Evolutionary conservation across 2,888 invertebrate species (phyloP).

Genomic region (Drosophila helvetica): DNA sequence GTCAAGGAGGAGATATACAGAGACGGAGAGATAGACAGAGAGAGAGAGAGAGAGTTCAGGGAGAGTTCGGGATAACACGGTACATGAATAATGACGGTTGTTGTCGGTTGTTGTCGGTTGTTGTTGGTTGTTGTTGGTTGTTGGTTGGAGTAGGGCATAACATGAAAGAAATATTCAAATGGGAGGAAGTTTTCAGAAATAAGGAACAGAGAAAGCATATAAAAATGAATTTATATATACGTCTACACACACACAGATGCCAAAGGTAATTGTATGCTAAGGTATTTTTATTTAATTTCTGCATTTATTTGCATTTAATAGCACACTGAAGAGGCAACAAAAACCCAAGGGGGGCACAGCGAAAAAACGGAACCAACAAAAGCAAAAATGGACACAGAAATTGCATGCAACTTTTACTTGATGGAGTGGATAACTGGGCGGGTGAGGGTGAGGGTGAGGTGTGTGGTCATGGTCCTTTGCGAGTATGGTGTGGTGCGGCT

Average conservation of each 20-base stretch:
- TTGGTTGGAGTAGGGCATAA: conserved; percentile 49
- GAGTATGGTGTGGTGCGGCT: conserved; percentile 12
- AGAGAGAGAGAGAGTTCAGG: conserved; percentile 37
- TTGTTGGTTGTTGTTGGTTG: conserved; percentile 51
- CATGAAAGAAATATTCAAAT: conserved; percentile 70
- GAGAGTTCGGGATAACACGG: conserved; percentile 55
- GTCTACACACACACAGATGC: conserved; percentile 45
- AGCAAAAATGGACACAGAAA: conserved; percentile 50
- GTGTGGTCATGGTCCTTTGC: conserved; percentile 3
- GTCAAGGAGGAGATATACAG: conserved; percentile 34
- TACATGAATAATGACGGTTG: conserved; percentile 56
- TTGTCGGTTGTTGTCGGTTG: conserved; percentile 47
- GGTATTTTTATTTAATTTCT: conserved; percentile 70
- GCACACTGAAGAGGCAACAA: conserved; percentile 40
- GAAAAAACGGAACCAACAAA: conserved; percentile 40
- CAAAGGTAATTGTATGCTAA: conserved; percentile 54
- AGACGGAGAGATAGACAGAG: neutral
- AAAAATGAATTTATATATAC: conserved; percentile 41
- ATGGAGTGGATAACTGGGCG: conserved; percentile 18
- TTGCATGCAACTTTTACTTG: conserved; percentile 57
- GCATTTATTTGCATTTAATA: conserved; percentile 67
- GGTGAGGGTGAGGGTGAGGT: no score
- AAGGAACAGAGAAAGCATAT: conserved; percentile 43
- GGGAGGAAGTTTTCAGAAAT: conserved; percentile 42
- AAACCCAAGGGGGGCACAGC: conserved; percentile 24